Conservation (phyloP, 2,113 vertebrate species). For the Desmodus rotundus region DNA sequence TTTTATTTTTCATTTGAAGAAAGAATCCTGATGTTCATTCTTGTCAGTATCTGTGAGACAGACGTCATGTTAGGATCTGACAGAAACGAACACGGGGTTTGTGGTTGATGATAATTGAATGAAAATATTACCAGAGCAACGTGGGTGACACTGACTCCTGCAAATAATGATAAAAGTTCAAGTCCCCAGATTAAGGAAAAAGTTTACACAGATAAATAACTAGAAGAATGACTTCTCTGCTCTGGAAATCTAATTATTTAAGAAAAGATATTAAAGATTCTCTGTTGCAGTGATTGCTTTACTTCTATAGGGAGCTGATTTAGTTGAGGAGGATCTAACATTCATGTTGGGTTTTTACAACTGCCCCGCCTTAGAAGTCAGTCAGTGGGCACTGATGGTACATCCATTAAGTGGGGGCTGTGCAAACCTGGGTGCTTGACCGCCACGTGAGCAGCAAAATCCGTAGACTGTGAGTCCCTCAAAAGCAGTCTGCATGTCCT, state of each 20-base stretch:
- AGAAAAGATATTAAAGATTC: neutral
- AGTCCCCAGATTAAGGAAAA: neutral
- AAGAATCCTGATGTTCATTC: neutral
- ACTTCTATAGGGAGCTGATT: neutral
- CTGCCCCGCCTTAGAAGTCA: neutral
- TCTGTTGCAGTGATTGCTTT: neutral
- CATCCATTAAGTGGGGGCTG: neutral
- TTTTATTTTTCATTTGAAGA: slow-evolving; percentile 10
- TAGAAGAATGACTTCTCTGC: neutral
- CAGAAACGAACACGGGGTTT: neutral
- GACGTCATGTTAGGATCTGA: neutral
- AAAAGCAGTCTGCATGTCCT: neutral
- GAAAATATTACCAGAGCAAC: neutral
- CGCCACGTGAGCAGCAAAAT: neutral
- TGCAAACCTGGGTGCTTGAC: neutral
- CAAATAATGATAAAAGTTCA: slow-evolving; percentile 1
- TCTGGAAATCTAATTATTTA: neutral
- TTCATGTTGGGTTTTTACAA: neutral
- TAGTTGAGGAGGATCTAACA: neutral
- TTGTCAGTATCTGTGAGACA: neutral
- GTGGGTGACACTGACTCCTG: neutral
- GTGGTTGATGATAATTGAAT: neutral
- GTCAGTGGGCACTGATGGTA: neutral
- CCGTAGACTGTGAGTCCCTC: neutral
- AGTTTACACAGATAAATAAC: neutral